These are phyloP conservation scores for Caerostris darwini DNA, from an alignment of 1,140 invertebrate genomes.

Conservation along the genomic window DNA sequence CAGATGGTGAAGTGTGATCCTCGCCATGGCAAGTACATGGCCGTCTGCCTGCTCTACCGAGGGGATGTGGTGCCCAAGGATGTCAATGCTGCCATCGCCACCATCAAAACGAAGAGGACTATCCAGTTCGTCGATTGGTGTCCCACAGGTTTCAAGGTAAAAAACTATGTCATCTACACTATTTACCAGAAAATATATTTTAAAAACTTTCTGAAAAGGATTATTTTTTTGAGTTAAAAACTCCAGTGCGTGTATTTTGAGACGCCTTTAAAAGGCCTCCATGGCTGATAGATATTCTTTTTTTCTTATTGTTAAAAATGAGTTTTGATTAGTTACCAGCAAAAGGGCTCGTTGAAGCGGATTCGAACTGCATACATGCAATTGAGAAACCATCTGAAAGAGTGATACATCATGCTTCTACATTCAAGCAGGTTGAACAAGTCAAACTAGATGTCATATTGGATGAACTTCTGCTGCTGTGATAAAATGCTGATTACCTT, in stretches of 20 bases:
- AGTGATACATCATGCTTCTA: too few relatives aligned
- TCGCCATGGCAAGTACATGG: slow-evolving; percentile 85
- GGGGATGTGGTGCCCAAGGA: slow-evolving; percentile 90
- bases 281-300: too few relatives aligned
- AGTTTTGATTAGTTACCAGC: too few relatives aligned
- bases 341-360: too few relatives aligned
- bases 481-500: too few relatives aligned
- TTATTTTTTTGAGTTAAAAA: neutral
- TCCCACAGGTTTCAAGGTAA: slow-evolving; percentile 80
- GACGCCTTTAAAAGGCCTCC: too few relatives aligned
- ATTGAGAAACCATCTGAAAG: too few relatives aligned
- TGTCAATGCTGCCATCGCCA: slow-evolving; percentile 91
- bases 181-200: neutral
- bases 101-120: slow-evolving; percentile 90
- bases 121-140: slow-evolving; percentile 85
- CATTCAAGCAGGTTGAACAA: too few relatives aligned
- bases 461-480: too few relatives aligned
- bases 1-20: slow-evolving; percentile 78
- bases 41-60: slow-evolving; percentile 91
- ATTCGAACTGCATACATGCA: too few relatives aligned
- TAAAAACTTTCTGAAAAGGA: neutral
- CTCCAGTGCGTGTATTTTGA: neutral
- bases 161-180: neutral
- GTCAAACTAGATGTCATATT: too few relatives aligned
- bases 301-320: too few relatives aligned